Evolutionary conservation across 2,113 vertebrate genomes (phyloP).

Genomic region (Cyanistes caeruleus): DNA sequence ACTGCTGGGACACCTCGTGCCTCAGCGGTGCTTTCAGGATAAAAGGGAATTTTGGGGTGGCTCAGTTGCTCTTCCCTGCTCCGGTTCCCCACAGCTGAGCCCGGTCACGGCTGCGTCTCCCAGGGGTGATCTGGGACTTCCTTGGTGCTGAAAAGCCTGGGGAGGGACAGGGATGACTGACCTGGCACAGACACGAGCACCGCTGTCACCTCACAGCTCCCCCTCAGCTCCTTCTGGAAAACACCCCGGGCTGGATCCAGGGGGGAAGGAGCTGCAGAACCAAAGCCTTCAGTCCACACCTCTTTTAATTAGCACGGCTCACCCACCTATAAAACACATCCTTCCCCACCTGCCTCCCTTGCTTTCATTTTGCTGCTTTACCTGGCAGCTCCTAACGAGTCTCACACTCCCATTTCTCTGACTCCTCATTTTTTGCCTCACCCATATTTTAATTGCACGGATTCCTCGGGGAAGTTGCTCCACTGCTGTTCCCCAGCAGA

Average conservation of each 20-base stretch:
- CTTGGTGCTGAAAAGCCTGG: fast-evolving
- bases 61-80: neutral
- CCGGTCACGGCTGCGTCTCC: fast-evolving
- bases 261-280: neutral
- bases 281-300: neutral
- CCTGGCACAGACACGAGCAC: fast-evolving
- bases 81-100: neutral
- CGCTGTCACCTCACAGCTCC: fast-evolving
- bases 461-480: neutral
- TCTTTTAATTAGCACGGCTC: neutral
- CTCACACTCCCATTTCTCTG: neutral
- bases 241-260: neutral
- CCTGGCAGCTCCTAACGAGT: neutral
- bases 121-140: neutral
- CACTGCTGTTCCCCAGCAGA: neutral
- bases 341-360: neutral
- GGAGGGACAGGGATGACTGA: neutral
- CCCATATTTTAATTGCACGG: fast-evolving
- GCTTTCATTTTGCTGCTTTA: neutral
- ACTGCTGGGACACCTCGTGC: neutral
- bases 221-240: neutral
- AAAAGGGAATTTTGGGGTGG: neutral
- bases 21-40: neutral
- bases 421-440: neutral
- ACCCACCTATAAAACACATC: neutral